phyloP scores from a whole-genome alignment of 2,888 invertebrate species.

The Hesperia comma region DNA sequence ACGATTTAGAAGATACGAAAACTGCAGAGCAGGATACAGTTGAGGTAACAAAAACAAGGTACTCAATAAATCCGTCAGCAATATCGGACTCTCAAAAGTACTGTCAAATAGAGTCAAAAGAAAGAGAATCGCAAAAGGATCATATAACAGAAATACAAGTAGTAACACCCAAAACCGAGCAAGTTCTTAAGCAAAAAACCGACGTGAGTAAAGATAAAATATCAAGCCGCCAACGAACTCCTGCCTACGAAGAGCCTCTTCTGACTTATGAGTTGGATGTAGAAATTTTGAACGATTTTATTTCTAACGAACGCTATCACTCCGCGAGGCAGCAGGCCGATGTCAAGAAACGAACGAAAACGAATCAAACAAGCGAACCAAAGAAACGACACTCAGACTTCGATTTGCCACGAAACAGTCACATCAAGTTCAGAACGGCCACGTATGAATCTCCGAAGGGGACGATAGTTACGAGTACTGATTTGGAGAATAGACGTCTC shows the following conservation, averaged over 20 bases:
- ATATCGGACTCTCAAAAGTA: constrained; percentile 71
- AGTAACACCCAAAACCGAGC: constrained; percentile 78
- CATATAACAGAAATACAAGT: constrained; percentile 91
- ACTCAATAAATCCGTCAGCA: constrained; percentile 71
- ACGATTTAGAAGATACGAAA: constrained; percentile 72
- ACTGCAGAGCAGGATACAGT: constrained; percentile 59
- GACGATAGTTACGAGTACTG: constrained; percentile 81
- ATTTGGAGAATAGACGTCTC: constrained; percentile 80
- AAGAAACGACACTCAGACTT: constrained; percentile 81
- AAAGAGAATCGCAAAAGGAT: constrained; percentile 66
- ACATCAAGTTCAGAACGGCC: constrained; percentile 86
- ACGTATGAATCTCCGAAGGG: constrained; percentile 85
- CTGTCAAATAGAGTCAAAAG: constrained; percentile 52
- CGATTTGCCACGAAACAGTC: constrained; percentile 81
- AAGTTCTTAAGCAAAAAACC: constrained; percentile 56
- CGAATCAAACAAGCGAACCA: constrained; percentile 68
- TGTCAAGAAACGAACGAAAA: constrained; percentile 67
- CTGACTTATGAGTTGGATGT: constrained; percentile 74
- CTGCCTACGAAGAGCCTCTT: constrained; percentile 64
- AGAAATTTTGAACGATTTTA: constrained; percentile 77
- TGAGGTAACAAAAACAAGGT: constrained; percentile 74
- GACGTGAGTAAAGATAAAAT: constrained; percentile 64
- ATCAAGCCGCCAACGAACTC: constrained; percentile 70
- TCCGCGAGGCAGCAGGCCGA: constrained; percentile 73
- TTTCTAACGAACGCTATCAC: constrained; percentile 74